Conservation (phyloP, 2,888 invertebrate species). For the Saturnia japonica region DNA sequence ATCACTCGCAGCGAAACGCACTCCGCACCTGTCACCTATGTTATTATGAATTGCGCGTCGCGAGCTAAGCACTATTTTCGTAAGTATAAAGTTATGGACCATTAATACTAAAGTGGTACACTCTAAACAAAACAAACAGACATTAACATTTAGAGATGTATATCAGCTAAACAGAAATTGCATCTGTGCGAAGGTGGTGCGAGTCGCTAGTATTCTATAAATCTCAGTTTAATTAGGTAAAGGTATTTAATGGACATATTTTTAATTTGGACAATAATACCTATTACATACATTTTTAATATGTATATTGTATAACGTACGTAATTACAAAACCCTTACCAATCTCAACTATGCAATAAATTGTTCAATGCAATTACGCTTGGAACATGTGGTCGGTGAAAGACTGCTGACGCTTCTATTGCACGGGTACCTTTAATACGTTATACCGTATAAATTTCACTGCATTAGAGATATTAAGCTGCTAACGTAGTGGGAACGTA, state of each 20-base stretch:
- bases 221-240: neutral
- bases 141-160: too few species aligned
- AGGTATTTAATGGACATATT: neutral
- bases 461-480: conserved; percentile 23
- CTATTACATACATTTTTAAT: conserved; percentile 22
- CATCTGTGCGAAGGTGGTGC: too few species aligned
- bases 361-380: conserved; percentile 59
- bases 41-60: too few species aligned
- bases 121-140: too few species aligned
- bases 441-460: conserved; percentile 41
- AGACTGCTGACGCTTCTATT: conserved; percentile 35
- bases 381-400: conserved; percentile 47
- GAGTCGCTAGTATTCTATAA: neutral
- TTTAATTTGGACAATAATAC: neutral
- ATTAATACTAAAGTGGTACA: too few species aligned
- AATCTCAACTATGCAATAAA: conserved; percentile 58
- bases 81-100: too few species aligned
- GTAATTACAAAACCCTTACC: conserved; percentile 52
- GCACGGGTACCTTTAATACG: conserved; percentile 38
- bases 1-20: too few species aligned
- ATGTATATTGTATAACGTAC: conserved; percentile 29
- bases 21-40: too few species aligned
- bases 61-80: too few species aligned
- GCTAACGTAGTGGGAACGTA: conserved; percentile 22
- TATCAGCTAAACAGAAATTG: too few species aligned